Evolutionary conservation across 2,888 invertebrate genomes (phyloP).

Genomic region (Eupeodes luniger): DNA sequence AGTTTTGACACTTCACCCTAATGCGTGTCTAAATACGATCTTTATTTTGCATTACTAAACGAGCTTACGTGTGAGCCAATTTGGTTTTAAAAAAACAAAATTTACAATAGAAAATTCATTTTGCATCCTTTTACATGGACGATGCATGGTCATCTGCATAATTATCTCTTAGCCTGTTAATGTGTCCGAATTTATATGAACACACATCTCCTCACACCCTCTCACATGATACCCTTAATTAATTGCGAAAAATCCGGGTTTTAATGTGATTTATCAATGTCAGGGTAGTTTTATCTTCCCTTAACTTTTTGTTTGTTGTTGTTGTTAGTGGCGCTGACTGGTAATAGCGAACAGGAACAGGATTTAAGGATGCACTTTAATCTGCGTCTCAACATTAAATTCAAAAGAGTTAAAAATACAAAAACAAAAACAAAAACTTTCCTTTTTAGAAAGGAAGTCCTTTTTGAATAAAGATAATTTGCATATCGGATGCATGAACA

Average conservation of each 20-base stretch:
- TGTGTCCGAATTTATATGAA: background rate
- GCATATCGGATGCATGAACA: constrained; percentile 21
- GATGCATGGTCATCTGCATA: constrained; percentile 25
- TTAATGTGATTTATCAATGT: constrained; percentile 65
- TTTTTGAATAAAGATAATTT: constrained; percentile 11
- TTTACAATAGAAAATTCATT: background rate
- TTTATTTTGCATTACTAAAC: background rate
- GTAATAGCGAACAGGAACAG: background rate
- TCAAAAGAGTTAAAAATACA: constrained; percentile 12
- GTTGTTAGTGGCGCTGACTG: background rate
- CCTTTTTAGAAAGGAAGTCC: constrained; percentile 23
- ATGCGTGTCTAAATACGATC: background rate
- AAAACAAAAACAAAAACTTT: background rate
- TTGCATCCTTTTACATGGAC: background rate
- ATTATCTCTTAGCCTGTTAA: background rate
- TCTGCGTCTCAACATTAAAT: constrained; percentile 39
- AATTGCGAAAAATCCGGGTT: constrained; percentile 45
- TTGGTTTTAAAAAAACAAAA: constrained; percentile 22
- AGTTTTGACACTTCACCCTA: no score
- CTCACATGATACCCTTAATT: constrained; percentile 25
- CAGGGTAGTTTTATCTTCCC: constrained; percentile 20
- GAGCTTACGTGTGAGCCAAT: background rate
- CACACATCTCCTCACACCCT: background rate
- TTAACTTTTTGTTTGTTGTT: background rate
- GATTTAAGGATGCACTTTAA: constrained; percentile 50